phyloP scores from a whole-genome alignment of 2,113 vertebrate genomes.

The Macquaria ambigua region DNA sequence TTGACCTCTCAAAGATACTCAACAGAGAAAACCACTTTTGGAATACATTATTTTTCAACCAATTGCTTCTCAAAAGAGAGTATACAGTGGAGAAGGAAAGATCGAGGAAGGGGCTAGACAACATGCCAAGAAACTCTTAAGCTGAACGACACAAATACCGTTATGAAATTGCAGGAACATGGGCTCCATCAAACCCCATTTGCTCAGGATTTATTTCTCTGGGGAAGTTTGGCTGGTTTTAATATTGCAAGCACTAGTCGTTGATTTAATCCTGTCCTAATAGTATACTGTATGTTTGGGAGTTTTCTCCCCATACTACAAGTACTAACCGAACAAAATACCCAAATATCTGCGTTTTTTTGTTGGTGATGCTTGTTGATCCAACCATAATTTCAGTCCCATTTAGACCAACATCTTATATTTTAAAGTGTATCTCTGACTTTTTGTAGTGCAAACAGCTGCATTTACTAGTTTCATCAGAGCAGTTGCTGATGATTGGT shows the following conservation, averaged over 20 bases:
- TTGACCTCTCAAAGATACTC: constrained; percentile 35
- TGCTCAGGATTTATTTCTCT: constrained; percentile 13
- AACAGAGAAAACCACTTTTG: constrained; percentile 46
- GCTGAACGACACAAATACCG: not conserved
- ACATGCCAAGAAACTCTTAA: not conserved
- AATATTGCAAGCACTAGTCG: not conserved
- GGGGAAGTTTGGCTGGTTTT: not conserved
- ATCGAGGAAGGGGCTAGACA: not conserved
- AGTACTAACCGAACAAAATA: not conserved
- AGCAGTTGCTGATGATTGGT: not conserved
- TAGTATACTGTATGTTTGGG: not conserved
- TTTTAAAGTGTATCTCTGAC: not conserved
- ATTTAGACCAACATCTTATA: not conserved
- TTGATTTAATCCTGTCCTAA: constrained; percentile 9
- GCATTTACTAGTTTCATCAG: not conserved
- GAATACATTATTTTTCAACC: constrained; percentile 26
- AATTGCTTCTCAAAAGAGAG: constrained; percentile 22
- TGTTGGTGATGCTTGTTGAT: no score
- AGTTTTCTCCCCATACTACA: not conserved
- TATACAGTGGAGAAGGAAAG: not conserved
- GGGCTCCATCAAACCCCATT: not conserved
- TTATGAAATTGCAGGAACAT: not conserved
- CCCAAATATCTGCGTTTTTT: not conserved
- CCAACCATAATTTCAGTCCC: not conserved
- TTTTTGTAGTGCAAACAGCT: not conserved